Evolutionary conservation across 2,888 invertebrate species (phyloP).

Genomic region (Acrobasis repandana): DNA sequence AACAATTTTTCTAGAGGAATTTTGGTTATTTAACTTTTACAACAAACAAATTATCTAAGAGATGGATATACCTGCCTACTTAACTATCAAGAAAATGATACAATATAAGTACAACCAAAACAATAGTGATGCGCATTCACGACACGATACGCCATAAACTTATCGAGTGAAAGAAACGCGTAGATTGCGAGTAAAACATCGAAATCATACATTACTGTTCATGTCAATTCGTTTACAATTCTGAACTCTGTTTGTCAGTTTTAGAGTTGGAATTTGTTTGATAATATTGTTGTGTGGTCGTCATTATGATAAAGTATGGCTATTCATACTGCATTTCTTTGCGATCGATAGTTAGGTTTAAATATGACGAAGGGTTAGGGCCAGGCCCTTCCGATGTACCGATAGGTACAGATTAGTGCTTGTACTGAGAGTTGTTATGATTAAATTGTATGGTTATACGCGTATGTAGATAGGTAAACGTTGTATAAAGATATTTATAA

Average conservation of each 20-base stretch:
- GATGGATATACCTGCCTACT: too few relatives aligned
- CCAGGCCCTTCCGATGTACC: constrained; percentile 45
- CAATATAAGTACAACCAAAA: constrained; percentile 1
- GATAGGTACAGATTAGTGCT: constrained; percentile 21
- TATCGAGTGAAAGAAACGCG: constrained; percentile 9
- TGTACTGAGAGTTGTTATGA: constrained; percentile 18
- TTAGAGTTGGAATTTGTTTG: constrained; percentile 1
- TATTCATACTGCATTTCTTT: constrained; percentile 32
- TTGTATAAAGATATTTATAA: too few relatives aligned
- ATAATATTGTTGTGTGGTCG: constrained; percentile 16
- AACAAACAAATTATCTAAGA: too few relatives aligned
- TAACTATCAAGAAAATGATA: neutral
- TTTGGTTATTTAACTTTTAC: too few relatives aligned
- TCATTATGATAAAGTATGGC: constrained; percentile 27
- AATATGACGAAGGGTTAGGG: constrained; percentile 67
- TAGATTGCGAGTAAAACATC: constrained; percentile 2
- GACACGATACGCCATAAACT: constrained; percentile 4
- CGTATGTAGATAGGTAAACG: neutral
- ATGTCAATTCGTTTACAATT: neutral
- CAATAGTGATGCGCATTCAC: constrained; percentile 12
- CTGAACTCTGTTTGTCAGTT: neutral
- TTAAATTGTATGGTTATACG: constrained; percentile 1
- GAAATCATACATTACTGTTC: constrained; percentile 10
- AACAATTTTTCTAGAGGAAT: too few relatives aligned
- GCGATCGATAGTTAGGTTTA: constrained; percentile 49